phyloP scores from a whole-genome alignment of 2,888 invertebrate species.

The Lagria hirta region DNA sequence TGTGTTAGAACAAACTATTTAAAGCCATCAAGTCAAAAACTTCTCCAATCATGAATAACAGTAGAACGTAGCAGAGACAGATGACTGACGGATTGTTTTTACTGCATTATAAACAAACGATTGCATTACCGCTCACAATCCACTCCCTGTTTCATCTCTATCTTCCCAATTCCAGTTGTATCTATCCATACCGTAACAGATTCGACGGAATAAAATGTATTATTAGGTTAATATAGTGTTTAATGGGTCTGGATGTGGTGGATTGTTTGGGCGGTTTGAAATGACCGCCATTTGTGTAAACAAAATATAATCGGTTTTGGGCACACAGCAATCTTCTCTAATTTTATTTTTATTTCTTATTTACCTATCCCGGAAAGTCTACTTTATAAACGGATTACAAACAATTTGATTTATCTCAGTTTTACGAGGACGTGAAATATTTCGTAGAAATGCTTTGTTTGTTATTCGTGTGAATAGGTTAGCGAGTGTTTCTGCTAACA shows the following conservation, averaged over 20 bases:
- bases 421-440: conserved; percentile 21
- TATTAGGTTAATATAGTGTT: conserved; percentile 48
- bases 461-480: too few species aligned
- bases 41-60: conserved; percentile 33
- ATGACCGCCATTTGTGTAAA: conserved; percentile 33
- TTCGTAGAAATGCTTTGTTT: too few species aligned
- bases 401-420: conserved; percentile 21
- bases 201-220: conserved; percentile 46
- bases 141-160: conserved; percentile 21
- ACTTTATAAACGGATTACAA: conserved; percentile 18
- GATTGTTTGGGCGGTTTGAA: conserved; percentile 33
- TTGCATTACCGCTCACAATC: conserved; percentile 38
- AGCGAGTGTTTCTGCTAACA: too few species aligned
- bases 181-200: conserved; percentile 22
- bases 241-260: conserved; percentile 45
- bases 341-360: conserved; percentile 18
- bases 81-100: conserved; percentile 56
- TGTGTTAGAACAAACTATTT: too few species aligned
- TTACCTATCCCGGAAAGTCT: conserved; percentile 18
- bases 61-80: conserved; percentile 53
- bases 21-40: too few species aligned
- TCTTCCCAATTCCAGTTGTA: conserved; percentile 20
- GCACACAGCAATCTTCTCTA: conserved; percentile 9
- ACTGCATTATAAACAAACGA: conserved; percentile 53
- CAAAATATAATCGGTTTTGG: conserved; percentile 20